Base-by-base conservation (phyloP, 2,888 invertebrate species). In the Troilus luridus region DNA sequence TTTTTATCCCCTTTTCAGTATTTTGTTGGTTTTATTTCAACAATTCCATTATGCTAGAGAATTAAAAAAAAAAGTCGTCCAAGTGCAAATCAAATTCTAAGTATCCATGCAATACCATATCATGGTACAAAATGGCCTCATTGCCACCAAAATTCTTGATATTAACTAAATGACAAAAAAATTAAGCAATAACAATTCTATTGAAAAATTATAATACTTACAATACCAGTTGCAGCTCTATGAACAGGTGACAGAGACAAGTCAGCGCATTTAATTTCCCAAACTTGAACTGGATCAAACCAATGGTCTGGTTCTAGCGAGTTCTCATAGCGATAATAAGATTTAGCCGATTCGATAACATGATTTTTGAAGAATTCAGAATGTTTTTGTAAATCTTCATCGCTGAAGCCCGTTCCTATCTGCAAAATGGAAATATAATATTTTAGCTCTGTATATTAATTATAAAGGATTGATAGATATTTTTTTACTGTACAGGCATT, bases 261-360 rank as follows among this genome's bases (percentile, higher is more conserved):
- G 95, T 99, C 99, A 0, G 99, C 99, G 94, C 98, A 98, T 94
- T 99, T 98, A 91, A 99, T 96, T 95, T 99, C 99, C 98, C 98
- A 99, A 91, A 99, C 98, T 94, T 97, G 96, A 24, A 96, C 96
- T 8, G 98, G 96, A 92, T 96, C 96, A 94, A 99, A 97, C 98
- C 99, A 99, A 93, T 96, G 97, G 95, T 99, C 98, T 1, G 98
- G 97, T 93, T 95, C 95, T 93, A 97, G 96, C 12, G 95, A 95
- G 0, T 94, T 93, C 94, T 98, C 98, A 94, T 95, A 98, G 88
- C 96, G 95, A 93, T 97, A 98, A 94, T 98, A 98, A 0, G 96
- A 95, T 94, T 97, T 97, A 0, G 98, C 96, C 64, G 95, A 95
- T 0, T 96, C 95, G 81, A 98, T 96, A n/a, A 97, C 94, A 93